phyloP scores from a whole-genome alignment of 2,888 invertebrate species.

The Craniophora ligustri region DNA sequence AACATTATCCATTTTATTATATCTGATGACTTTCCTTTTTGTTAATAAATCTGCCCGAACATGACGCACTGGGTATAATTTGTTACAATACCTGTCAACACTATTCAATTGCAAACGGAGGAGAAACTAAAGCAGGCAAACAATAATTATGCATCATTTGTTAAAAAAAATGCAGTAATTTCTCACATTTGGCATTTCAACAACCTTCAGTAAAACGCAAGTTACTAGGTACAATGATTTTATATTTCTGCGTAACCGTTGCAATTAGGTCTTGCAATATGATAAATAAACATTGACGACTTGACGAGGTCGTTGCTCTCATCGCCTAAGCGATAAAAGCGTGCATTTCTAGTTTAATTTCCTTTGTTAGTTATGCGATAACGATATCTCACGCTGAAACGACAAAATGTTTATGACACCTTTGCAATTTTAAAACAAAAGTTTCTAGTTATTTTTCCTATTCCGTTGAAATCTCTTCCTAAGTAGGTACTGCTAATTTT shows the following conservation, averaged over 20 bases:
- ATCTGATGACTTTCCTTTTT: constrained; percentile 16
- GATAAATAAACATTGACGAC: constrained; percentile 38
- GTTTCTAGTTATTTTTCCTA: background rate
- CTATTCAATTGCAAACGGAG: constrained; percentile 1
- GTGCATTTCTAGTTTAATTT: constrained; percentile 66
- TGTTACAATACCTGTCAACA: constrained; percentile 32
- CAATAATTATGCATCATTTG: no score
- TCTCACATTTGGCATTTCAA: no score
- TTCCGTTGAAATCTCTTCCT: no score
- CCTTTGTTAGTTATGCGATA: constrained; percentile 64
- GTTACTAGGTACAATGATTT: no score
- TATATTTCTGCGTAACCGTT: constrained; percentile 34
- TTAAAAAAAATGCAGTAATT: no score
- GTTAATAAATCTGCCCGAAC: constrained; percentile 36
- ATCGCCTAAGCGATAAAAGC: constrained; percentile 67
- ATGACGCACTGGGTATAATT: constrained; percentile 17
- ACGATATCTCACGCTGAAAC: constrained; percentile 47
- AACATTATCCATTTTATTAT: constrained; percentile 1
- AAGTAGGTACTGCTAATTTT: no score
- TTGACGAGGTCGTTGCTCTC: constrained; percentile 64
- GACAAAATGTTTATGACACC: constrained; percentile 21
- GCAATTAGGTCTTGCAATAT: constrained; percentile 33
- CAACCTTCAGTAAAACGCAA: no score
- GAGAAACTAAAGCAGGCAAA: constrained; percentile 18
- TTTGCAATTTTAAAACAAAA: constrained; percentile 30